phyloP scores from a whole-genome alignment of 1,140 invertebrate genomes.

The Drosophila lacteicornis region DNA sequence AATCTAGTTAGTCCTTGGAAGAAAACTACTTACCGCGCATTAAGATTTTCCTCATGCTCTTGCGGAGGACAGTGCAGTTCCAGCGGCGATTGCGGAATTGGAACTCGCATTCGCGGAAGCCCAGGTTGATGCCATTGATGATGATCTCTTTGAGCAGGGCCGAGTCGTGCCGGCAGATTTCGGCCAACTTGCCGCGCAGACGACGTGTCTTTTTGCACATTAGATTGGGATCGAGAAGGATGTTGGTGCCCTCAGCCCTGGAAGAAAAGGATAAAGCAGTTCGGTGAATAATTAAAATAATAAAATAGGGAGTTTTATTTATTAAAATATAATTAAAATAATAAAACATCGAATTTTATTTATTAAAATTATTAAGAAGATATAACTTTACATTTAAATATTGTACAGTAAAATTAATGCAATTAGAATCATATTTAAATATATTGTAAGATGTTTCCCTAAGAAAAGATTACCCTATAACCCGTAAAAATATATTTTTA shows the following conservation, averaged over 20 bases:
- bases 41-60: conserved; percentile 92
- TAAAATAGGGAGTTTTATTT: background rate
- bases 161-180: conserved; percentile 89
- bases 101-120: conserved; percentile 93
- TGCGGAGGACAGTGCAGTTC: conserved; percentile 92
- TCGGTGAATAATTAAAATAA: background rate
- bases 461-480: background rate
- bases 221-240: conserved; percentile 94
- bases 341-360: too few relatives aligned
- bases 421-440: too few relatives aligned
- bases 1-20: conserved; percentile 18
- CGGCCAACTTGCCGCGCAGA: conserved; percentile 90
- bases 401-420: too few relatives aligned
- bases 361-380: background rate
- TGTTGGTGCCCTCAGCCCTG: conserved; percentile 92
- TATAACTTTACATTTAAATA: too few relatives aligned
- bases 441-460: too few relatives aligned
- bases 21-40: conserved; percentile 88
- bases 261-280: conserved; percentile 29
- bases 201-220: conserved; percentile 93
- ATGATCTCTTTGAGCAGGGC: conserved; percentile 91
- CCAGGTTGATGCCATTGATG: conserved; percentile 90
- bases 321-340: background rate
- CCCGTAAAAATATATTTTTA: background rate
- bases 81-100: conserved; percentile 93